phyloP scores from a whole-genome alignment of 2,888 invertebrate genomes.

The Pardosa pseudoannulata region DNA sequence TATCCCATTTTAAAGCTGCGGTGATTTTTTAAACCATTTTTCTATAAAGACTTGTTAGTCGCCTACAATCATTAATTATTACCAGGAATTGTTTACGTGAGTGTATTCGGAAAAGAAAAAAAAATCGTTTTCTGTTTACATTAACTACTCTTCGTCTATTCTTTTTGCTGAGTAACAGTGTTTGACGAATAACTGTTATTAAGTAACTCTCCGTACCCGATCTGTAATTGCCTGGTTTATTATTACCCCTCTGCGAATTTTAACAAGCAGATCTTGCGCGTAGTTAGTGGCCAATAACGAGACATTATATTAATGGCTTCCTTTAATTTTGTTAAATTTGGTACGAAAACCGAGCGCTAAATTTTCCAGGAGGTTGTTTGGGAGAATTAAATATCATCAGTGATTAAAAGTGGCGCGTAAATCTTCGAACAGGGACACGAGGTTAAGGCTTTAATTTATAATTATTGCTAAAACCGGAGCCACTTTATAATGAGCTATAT shows the following conservation, averaged over 20 bases:
- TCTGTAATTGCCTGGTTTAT: background rate
- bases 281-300: conserved; percentile 2
- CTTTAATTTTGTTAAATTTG: background rate
- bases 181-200: background rate
- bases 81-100: no score
- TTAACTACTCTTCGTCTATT: no score
- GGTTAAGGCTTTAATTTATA: background rate
- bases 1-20: no score
- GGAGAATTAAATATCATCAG: background rate
- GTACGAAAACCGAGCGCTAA: background rate
- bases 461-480: background rate
- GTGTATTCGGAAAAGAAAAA: no score
- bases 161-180: no score
- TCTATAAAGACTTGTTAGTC: no score
- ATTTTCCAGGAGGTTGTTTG: background rate
- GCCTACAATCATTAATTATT: no score
- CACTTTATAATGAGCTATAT: background rate
- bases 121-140: no score
- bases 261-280: background rate
- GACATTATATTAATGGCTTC: background rate
- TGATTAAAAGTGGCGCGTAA: background rate
- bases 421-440: background rate
- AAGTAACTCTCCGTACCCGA: background rate
- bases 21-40: no score
- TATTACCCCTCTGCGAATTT: background rate